Percentiles rank a stretch among this genome's conserved stretches.
These are phyloP conservation scores for Equus przewalskii DNA, from an alignment of 2,113 vertebrate species.

Conservation along the genomic window DNA sequence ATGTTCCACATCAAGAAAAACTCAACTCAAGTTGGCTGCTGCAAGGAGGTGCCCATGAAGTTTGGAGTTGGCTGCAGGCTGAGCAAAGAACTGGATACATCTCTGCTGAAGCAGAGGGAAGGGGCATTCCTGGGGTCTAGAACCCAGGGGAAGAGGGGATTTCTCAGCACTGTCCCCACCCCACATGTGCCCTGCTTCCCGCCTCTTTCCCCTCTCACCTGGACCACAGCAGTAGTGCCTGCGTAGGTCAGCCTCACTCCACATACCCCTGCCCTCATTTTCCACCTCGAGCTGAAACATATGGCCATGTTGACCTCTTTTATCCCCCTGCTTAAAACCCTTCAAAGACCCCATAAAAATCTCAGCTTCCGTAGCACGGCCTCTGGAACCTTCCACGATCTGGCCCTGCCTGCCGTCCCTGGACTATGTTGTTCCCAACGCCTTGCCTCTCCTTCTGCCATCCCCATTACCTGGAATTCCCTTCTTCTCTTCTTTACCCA, in stretches of 20 bases:
- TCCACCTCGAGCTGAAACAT: neutral
- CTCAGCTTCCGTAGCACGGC: neutral
- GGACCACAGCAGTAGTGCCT: neutral
- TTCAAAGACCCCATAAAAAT: neutral
- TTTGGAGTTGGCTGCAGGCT: neutral
- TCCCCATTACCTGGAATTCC: neutral
- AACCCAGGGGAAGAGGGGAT: neutral
- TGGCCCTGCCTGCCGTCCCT: too few relatives aligned
- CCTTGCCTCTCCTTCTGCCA: neutral
- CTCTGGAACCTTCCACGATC: neutral
- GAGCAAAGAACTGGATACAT: neutral
- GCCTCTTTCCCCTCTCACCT: neutral
- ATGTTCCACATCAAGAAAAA: neutral
- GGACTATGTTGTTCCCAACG: fast-evolving
- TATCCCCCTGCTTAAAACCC: neutral
- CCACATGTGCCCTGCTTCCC: neutral
- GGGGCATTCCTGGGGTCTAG: neutral
- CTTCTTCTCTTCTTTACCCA: neutral
- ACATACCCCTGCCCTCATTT: too few relatives aligned
- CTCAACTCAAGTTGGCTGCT: neutral
- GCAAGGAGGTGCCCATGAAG: too few relatives aligned
- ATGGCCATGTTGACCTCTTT: neutral
- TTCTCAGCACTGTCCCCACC: neutral
- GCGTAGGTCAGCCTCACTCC: neutral
- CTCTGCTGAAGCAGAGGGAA: neutral